Base-by-base conservation (phyloP, 2,797 vertebrate genomes). In the Nasua narica region DNA sequence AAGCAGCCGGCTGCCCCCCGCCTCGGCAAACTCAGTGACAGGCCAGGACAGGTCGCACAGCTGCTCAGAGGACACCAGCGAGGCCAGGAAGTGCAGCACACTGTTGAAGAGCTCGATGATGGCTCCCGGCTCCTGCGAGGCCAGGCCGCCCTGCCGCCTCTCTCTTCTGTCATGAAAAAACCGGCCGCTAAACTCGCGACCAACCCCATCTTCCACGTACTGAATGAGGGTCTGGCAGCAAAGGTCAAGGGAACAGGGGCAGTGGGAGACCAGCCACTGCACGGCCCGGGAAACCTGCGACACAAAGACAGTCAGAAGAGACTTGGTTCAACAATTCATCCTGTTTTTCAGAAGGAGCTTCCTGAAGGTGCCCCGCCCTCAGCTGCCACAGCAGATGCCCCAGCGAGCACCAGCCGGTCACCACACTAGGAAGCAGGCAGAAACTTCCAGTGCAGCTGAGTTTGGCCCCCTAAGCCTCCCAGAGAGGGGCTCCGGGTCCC, bases 31-130 rank as follows among this genome's bases (percentile, higher is more conserved):
- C 97, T 99, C 99, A 0, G 97, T 96, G 0, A 99, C 98, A 3
- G 99, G 99, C 99, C 99, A 99, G 0, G 99, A 99, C 58, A 99
- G 98, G 62, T 98, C 96, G 60, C 98, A 98, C 5, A 99, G 98
- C 60, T 98, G 98, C 84, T 98, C 98, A 0, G 99, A 99, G 15
- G 99, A 99, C 25, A 99, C 99, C 5, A 98, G 98, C 12, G 98
- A 98, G 0, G 99, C 99, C 14, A 99, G 90, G 92, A 99, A 99
- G 92, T 98, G 97, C 95, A 99, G 97, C 35, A 99, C 98, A 0
- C 98, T 98, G 86, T 99, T 99, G 98, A 99, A 99, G 7, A 99
- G 99, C 78, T 99, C 98, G 90, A 99, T 98, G 94, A 99, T 97
- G 27, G 99, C 97, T 0, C 98, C 97, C 0, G 99, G 99, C 37